These are phyloP conservation scores for Xiphias gladius DNA, from an alignment of 2,113 vertebrate species.

Conservation along the genomic window DNA sequence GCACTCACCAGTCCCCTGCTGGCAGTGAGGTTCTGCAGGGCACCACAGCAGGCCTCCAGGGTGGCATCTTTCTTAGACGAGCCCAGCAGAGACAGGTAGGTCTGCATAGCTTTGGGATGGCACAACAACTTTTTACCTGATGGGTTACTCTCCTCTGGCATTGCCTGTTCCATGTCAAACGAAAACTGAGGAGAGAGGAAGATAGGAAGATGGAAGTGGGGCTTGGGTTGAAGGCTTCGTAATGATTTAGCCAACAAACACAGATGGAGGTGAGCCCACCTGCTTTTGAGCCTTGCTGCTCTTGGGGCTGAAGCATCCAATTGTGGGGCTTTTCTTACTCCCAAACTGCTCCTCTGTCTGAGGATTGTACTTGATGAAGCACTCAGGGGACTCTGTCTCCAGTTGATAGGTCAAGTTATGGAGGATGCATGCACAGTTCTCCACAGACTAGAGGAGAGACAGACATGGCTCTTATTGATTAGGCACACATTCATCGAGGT, in stretches of 20 bases:
- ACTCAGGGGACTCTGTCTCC: slow-evolving; percentile 87
- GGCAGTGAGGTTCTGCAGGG: slow-evolving; percentile 95
- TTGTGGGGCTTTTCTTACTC: slow-evolving; percentile 81
- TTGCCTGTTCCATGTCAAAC: slow-evolving; percentile 71
- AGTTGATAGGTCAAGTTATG: slow-evolving; percentile 95
- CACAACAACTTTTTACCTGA: slow-evolving; percentile 88
- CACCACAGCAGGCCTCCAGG: slow-evolving; percentile 91
- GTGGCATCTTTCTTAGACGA: slow-evolving; percentile 89
- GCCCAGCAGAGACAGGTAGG: slow-evolving; percentile 90
- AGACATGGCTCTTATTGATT: background rate
- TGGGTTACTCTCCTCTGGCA: slow-evolving; percentile 79
- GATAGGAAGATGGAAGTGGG: background rate
- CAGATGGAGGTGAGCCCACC: slow-evolving; percentile 50
- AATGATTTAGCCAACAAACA: background rate
- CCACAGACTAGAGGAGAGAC: slow-evolving; percentile 87
- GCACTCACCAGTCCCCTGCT: slow-evolving; percentile 85
- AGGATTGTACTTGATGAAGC: slow-evolving; percentile 82
- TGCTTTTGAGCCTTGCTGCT: slow-evolving; percentile 83
- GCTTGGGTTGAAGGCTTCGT: background rate
- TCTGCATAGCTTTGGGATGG: slow-evolving; percentile 89
- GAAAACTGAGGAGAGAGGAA: slow-evolving; percentile 38
- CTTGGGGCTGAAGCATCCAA: slow-evolving; percentile 93
- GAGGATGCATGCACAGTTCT: slow-evolving; percentile 94
- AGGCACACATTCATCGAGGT: background rate
- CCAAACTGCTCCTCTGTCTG: slow-evolving; percentile 24